Conservation (phyloP, 2,888 invertebrate genomes). For the Lasioglossum pauxillum region DNA sequence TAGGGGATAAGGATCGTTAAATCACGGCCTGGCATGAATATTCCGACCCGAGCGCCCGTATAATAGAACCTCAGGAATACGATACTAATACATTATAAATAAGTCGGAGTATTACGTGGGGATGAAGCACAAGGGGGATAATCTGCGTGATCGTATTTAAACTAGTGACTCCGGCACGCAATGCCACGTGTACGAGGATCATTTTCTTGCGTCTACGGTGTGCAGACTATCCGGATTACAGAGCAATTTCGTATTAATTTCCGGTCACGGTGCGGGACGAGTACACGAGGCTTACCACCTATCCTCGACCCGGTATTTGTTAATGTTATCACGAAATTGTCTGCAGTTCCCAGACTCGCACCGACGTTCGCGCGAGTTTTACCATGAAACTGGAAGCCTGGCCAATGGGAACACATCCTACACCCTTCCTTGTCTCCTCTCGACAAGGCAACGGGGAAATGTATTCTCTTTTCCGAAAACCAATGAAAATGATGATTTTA, state of each 20-base stretch:
- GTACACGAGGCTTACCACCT: slow-evolving; percentile 47
- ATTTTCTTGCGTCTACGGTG: slow-evolving; percentile 72
- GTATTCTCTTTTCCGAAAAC: not conserved
- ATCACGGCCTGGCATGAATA: slow-evolving; percentile 35
- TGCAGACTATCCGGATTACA: slow-evolving; percentile 73
- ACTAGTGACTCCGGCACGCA: slow-evolving; percentile 71
- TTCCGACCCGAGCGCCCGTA: slow-evolving; percentile 4
- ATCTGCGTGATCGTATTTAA: slow-evolving; percentile 71
- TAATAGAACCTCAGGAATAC: slow-evolving; percentile 18
- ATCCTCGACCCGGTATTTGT: slow-evolving; percentile 61
- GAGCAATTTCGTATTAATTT: slow-evolving; percentile 76
- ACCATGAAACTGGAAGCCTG: slow-evolving; percentile 52
- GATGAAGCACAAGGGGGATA: slow-evolving; percentile 48
- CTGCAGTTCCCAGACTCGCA: slow-evolving; percentile 63
- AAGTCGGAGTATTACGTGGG: slow-evolving; percentile 20
- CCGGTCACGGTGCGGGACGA: slow-evolving; percentile 58
- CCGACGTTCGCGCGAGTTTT: slow-evolving; percentile 63
- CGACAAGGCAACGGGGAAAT: not conserved
- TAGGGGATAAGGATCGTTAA: slow-evolving; percentile 33
- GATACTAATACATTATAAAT: slow-evolving; percentile 46
- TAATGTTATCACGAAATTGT: slow-evolving; percentile 73
- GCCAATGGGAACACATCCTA: slow-evolving; percentile 19
- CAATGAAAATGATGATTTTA: not conserved
- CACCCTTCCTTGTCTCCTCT: slow-evolving; percentile 19
- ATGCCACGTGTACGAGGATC: slow-evolving; percentile 71